These are phyloP conservation scores for Drosophila meridionalis DNA, from an alignment of 2,888 invertebrate genomes.

Conservation along the genomic window DNA sequence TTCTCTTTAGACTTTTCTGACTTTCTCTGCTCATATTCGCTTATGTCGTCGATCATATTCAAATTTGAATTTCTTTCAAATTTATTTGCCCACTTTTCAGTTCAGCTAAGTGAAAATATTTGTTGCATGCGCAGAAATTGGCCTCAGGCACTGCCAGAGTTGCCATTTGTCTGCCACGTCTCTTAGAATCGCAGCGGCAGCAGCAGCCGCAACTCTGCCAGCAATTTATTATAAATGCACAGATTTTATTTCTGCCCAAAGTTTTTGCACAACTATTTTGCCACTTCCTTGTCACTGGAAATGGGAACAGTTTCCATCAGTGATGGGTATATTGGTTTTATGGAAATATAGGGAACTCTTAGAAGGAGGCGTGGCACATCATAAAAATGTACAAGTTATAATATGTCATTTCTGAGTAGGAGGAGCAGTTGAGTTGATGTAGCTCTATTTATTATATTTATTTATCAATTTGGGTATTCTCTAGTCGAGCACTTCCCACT, in stretches of 20 bases:
- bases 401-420: too few species aligned
- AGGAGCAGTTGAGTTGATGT: too few species aligned
- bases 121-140: slow-evolving; percentile 10
- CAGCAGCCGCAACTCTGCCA: slow-evolving; percentile 16
- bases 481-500: not conserved
- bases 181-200: slow-evolving; percentile 16
- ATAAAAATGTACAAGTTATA: too few species aligned
- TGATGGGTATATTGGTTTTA: too few species aligned
- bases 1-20: not conserved
- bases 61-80: slow-evolving; percentile 9
- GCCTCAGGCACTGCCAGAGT: slow-evolving; percentile 8
- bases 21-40: not conserved
- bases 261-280: slow-evolving; percentile 3
- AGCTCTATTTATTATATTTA: too few species aligned
- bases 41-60: not conserved
- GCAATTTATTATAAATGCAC: slow-evolving; percentile 33
- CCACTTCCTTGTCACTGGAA: not conserved
- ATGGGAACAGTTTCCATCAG: not conserved
- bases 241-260: slow-evolving; percentile 27
- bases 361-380: not conserved
- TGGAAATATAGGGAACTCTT: too few species aligned
- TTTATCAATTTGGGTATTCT: not conserved
- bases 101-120: slow-evolving; percentile 23
- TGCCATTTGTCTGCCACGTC: slow-evolving; percentile 17
- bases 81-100: not conserved